Conservation (phyloP, 2,113 vertebrate genomes). For the Xerus inauris region DNA sequence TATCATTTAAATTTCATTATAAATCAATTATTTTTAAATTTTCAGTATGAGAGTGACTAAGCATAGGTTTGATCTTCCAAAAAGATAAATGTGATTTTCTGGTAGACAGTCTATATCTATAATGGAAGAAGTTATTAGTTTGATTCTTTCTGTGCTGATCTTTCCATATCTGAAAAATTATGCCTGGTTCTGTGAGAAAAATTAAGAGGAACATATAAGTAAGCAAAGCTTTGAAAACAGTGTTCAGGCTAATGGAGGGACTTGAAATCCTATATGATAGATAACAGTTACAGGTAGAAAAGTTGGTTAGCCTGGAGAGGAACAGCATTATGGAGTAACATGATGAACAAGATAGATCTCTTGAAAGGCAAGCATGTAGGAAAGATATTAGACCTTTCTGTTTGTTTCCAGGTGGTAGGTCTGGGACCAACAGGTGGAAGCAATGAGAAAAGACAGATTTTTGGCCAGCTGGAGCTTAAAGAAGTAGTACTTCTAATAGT, state of each 20-base stretch:
- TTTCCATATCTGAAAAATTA: slow-evolving; percentile 20
- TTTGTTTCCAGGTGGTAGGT: slow-evolving; percentile 27
- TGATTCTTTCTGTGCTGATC: slow-evolving; percentile 12
- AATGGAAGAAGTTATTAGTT: not conserved
- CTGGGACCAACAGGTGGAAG: not conserved
- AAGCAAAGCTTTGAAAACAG: slow-evolving; percentile 5
- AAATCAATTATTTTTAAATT: slow-evolving; percentile 11
- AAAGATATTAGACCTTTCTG: not conserved
- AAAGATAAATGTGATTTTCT: slow-evolving; percentile 11
- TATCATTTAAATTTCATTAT: slow-evolving; percentile 47
- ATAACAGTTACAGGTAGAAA: slow-evolving; percentile 5
- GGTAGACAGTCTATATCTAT: not conserved
- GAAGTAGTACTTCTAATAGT: not conserved
- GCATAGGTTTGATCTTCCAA: not conserved
- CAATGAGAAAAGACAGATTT: slow-evolving; percentile 29
- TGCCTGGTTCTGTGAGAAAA: not conserved
- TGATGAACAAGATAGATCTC: not conserved
- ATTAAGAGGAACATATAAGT: not conserved
- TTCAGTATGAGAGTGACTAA: slow-evolving; percentile 7
- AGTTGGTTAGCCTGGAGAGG: not conserved
- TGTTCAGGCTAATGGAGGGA: not conserved
- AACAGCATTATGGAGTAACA: not conserved
- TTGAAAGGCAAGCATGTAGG: not conserved
- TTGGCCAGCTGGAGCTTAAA: not conserved
- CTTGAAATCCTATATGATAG: not conserved